Base-by-base conservation (phyloP, 1,140 invertebrate species). In the Drosophila serrata region DNA sequence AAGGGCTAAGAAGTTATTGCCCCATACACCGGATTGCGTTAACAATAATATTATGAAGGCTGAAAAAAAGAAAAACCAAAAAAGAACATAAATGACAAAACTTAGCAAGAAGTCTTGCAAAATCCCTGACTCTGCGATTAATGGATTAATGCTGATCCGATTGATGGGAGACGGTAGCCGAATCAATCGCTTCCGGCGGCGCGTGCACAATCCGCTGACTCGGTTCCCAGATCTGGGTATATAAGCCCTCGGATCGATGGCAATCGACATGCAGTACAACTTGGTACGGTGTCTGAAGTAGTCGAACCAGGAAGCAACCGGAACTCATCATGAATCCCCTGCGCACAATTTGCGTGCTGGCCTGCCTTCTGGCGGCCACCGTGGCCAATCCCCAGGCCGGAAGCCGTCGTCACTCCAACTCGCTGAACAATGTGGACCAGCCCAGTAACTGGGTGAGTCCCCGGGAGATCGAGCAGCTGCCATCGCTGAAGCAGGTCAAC, bases 381-480 rank as follows among this genome's bases (percentile, higher is more conserved):
- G 42, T 78, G 65, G 81, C 72, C 19, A 56, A 17, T 22, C 45
- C 69, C 39, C 46, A 76, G 33, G 3, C 19, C 13, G 51, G 42
- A 0, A 17, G 6, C 39, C 53, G 31, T 29, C 56, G 48, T 19
- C 40, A 39, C 8, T 68, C 62, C 31, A 87, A 87, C 60, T 80
- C 84, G n/a, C 29, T 87, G 43, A 64, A 43, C 61, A 68, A 11
- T 39, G 29, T 62, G 15, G 68, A 90, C 39, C 69, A 90, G 58
- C 90, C 90, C 39, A 85, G 82, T 45, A 85, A 87, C 59, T 92
- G 90, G 90, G 63, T 92, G 0, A 87, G 39, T 15, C 37, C 55
- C 7, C 69, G 49, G 17, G 82, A 92, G 12, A 79, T 92, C 6
- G 81, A 92, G 39, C 64, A 78, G 35, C 53, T 92, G 73, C 91